These are phyloP conservation scores for Metellina segmentata DNA, from an alignment of 2,888 invertebrate genomes.

Conservation along the genomic window DNA sequence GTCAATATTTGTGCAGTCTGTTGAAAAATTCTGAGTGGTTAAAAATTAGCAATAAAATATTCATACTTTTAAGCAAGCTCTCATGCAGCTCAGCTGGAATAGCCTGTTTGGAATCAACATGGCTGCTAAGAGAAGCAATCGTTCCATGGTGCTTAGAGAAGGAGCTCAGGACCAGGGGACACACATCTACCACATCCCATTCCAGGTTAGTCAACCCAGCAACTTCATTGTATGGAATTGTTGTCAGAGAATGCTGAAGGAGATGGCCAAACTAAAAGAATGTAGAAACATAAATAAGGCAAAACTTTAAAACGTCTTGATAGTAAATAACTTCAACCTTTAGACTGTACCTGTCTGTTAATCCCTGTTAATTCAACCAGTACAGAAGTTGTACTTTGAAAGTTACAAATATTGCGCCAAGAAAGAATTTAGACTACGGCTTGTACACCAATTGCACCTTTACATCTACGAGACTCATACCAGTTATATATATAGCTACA, in stretches of 20 bases:
- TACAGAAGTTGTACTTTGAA: too few relatives aligned
- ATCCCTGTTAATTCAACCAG: too few relatives aligned
- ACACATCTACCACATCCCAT: constrained; percentile 94
- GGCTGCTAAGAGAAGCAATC: constrained; percentile 86
- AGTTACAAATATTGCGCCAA: too few relatives aligned
- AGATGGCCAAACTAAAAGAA: constrained; percentile 88
- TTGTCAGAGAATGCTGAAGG: constrained; percentile 91
- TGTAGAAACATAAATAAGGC: not conserved
- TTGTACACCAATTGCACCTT: too few relatives aligned
- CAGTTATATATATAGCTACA: too few relatives aligned
- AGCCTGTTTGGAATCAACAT: constrained; percentile 88
- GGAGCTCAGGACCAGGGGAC: constrained; percentile 90
- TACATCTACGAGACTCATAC: too few relatives aligned
- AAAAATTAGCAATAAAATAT: not conserved
- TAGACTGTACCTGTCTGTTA: too few relatives aligned
- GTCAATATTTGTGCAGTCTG: not conserved
- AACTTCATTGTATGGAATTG: constrained; percentile 89
- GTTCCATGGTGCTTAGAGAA: constrained; percentile 87
- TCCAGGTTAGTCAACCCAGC: constrained; percentile 93
- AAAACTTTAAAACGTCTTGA: not conserved
- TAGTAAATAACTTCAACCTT: too few relatives aligned
- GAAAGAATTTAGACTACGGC: too few relatives aligned
- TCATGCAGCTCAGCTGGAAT: constrained; percentile 86
- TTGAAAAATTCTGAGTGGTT: not conserved
- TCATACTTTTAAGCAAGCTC: constrained; percentile 83